These are phyloP conservation scores for Columba janthina DNA, from an alignment of 2,113 vertebrate species.

Conservation along the genomic window DNA sequence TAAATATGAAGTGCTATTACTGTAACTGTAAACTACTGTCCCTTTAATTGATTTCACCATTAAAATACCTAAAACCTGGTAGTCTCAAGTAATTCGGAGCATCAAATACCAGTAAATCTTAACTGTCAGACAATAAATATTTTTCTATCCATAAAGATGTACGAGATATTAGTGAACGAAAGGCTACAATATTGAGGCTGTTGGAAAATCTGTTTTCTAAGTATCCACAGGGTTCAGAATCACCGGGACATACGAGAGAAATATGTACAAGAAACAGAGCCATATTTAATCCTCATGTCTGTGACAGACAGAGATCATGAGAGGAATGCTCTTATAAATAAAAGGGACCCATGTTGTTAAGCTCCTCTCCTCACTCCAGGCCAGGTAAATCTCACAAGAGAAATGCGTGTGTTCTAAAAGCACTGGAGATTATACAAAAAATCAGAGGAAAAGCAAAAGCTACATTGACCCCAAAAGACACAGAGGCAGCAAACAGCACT, in stretches of 20 bases:
- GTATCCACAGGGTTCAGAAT: background rate
- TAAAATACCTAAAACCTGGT: background rate
- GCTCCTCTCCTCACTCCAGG: conserved; percentile 31
- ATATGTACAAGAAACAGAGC: background rate
- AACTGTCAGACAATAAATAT: background rate
- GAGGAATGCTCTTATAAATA: conserved; percentile 44
- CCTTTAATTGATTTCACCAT: background rate
- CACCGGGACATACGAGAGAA: background rate
- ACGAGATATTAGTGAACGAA: background rate
- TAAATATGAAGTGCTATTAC: background rate
- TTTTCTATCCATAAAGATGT: background rate
- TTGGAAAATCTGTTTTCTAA: background rate
- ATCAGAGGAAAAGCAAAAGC: background rate
- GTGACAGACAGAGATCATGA: background rate
- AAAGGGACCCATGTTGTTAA: conserved; percentile 28
- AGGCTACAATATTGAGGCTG: background rate
- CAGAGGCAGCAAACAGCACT: background rate
- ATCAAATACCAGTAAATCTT: background rate
- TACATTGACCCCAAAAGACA: background rate
- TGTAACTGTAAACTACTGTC: background rate
- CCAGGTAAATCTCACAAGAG: conserved; percentile 39
- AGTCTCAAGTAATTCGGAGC: background rate
- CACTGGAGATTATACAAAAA: background rate
- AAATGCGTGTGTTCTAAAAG: background rate
- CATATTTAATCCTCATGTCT: background rate